These are phyloP conservation scores for Eupsittula cactorum DNA, from an alignment of 2,113 vertebrate genomes.

Conservation along the genomic window DNA sequence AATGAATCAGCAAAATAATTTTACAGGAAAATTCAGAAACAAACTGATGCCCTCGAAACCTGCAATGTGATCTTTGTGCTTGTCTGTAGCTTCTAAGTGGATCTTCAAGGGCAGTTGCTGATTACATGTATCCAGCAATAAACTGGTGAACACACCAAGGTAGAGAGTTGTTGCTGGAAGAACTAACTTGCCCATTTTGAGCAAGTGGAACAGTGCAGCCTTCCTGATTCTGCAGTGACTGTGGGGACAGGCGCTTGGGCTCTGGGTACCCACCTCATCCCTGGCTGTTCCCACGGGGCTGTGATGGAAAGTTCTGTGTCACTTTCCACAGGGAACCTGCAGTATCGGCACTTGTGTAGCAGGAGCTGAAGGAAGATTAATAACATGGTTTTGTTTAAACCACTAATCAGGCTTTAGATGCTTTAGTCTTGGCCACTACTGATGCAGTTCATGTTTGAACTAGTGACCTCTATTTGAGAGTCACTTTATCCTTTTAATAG, in stretches of 20 bases:
- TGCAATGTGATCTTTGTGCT: background rate
- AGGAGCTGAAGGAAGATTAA: background rate
- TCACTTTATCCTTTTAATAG: conserved; percentile 32
- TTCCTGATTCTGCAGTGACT: background rate
- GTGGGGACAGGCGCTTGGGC: background rate
- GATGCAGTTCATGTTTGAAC: conserved; percentile 15
- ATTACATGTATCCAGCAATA: background rate
- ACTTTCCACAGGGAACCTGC: background rate
- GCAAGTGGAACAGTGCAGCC: background rate
- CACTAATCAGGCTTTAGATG: background rate
- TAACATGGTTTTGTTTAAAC: background rate
- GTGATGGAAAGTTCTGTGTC: background rate
- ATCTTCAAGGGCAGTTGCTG: background rate
- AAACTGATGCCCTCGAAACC: background rate
- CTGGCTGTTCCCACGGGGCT: background rate
- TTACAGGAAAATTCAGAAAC: background rate
- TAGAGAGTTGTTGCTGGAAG: background rate
- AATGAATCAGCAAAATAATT: background rate
- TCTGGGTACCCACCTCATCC: too few relatives aligned
- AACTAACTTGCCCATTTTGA: background rate
- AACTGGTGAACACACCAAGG: background rate
- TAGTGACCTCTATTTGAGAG: conserved; percentile 32
- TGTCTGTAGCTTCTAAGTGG: background rate
- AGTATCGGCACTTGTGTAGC: background rate
- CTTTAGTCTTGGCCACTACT: background rate